A percentile compares a stretch with the other conserved stretches of the same genome.
Evolutionary conservation across 1,140 invertebrate species (phyloP).

Genomic region (Trypoxylus dichotomus): DNA sequence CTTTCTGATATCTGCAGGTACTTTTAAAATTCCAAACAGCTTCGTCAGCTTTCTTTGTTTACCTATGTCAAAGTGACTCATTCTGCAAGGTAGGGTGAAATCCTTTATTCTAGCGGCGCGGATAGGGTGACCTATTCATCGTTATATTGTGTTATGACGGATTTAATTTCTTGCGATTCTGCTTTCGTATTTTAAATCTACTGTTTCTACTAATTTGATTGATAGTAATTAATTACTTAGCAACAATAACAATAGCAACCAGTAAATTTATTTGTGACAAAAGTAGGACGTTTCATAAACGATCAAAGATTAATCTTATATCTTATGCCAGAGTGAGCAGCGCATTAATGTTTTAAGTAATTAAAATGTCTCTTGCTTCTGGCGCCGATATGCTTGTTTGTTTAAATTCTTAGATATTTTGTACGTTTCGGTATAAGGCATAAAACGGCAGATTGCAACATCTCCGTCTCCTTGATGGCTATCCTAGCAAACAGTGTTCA

Average conservation of each 20-base stretch:
- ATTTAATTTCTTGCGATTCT: not conserved
- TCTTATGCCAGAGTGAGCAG: not conserved
- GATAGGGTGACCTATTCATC: not conserved
- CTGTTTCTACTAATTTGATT: too few species aligned
- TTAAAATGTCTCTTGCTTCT: not conserved
- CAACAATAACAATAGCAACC: too few species aligned
- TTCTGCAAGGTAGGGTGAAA: not conserved
- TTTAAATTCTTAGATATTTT: not conserved
- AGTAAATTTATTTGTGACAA: not conserved
- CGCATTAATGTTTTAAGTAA: not conserved
- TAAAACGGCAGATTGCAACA: not conserved
- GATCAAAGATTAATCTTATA: not conserved
- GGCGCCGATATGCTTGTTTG: not conserved
- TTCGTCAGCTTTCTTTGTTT: not conserved
- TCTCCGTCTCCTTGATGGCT: not conserved
- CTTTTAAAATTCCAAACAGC: not conserved
- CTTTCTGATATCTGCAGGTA: not conserved
- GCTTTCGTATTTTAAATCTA: too few species aligned
- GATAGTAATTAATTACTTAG: too few species aligned
- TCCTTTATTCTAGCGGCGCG: not conserved
- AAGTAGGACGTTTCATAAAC: not conserved
- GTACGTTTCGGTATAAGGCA: not conserved
- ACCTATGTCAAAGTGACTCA: not conserved
- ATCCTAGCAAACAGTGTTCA: too few species aligned
- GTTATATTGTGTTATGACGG: not conserved